These are phyloP conservation scores for Heterohyrax brucei DNA, from an alignment of 2,797 vertebrate species.

Conservation along the genomic window DNA sequence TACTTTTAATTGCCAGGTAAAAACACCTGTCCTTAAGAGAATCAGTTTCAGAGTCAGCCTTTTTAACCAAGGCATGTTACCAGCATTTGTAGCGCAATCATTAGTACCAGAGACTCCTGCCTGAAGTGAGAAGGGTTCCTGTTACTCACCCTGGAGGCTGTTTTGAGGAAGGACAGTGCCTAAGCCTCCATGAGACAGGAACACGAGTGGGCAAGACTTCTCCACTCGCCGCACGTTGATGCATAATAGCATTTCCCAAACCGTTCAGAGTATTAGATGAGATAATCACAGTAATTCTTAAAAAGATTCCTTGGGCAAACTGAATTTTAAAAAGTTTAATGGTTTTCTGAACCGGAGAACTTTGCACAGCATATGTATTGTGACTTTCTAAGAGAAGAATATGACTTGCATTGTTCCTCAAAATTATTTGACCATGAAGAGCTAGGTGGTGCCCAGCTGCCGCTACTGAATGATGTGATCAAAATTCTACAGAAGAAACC, in stretches of 20 bases:
- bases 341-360: not conserved
- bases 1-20: not conserved
- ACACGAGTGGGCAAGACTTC: not conserved
- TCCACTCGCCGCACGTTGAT: not conserved
- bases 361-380: not conserved
- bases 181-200: not conserved
- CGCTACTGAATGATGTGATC: not conserved
- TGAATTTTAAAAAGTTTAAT: not conserved
- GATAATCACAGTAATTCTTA: not conserved
- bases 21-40: not conserved
- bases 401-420: constrained; percentile 12
- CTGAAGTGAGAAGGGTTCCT: not conserved
- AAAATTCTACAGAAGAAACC: not conserved
- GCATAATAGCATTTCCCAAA: not conserved
- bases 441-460: not conserved
- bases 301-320: constrained; percentile 10
- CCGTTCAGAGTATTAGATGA: not conserved
- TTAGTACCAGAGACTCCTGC: not conserved
- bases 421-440: not conserved
- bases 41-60: not conserved
- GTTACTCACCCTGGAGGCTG: not conserved
- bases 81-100: not conserved
- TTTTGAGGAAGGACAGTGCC: not conserved
- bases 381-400: not conserved
- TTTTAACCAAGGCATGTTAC: not conserved